A percentile compares a stretch with the other conserved stretches of the same genome.
Evolutionary conservation across 2,113 vertebrate species (phyloP).

Genomic region (Talpa occidentalis): DNA sequence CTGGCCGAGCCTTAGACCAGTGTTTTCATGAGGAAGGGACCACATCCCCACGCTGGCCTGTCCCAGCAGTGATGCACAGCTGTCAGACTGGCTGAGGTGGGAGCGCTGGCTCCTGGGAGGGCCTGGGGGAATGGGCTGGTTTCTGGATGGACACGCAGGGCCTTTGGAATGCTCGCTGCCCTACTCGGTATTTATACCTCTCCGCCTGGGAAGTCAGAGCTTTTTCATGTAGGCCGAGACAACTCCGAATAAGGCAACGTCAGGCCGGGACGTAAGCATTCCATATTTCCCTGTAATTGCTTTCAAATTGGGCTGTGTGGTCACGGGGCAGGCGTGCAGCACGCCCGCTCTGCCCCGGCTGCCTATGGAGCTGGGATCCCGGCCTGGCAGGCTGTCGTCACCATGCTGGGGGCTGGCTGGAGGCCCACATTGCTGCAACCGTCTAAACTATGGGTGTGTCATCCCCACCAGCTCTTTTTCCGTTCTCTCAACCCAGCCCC

Average conservation of each 20-base stretch:
- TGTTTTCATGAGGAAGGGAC: background rate
- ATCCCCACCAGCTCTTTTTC: background rate
- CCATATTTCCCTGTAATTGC: conserved; percentile 58
- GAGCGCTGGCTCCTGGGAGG: background rate
- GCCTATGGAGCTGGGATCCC: background rate
- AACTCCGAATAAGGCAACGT: conserved; percentile 77
- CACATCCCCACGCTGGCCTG: background rate
- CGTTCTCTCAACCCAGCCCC: background rate
- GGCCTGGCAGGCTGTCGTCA: background rate
- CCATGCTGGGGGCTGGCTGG: fast-evolving
- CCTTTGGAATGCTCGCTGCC: conserved; percentile 63
- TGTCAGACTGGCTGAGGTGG: background rate
- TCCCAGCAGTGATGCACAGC: background rate
- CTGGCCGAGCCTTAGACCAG: background rate
- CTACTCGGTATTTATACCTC: conserved; percentile 62
- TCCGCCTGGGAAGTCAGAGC: conserved; percentile 21
- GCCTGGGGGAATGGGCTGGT: background rate
- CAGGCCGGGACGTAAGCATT: conserved; percentile 28
- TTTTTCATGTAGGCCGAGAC: conserved; percentile 62
- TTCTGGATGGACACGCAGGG: conserved; percentile 51
- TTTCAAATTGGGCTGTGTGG: conserved; percentile 29
- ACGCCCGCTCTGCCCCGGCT: background rate
- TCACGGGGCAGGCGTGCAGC: background rate
- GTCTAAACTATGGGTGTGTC: background rate
- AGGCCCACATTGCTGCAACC: background rate